Percentiles rank a stretch among this genome's conserved stretches.
These are phyloP conservation scores for Calidris pygmaea DNA, from an alignment of 2,113 vertebrate species.

Conservation along the genomic window DNA sequence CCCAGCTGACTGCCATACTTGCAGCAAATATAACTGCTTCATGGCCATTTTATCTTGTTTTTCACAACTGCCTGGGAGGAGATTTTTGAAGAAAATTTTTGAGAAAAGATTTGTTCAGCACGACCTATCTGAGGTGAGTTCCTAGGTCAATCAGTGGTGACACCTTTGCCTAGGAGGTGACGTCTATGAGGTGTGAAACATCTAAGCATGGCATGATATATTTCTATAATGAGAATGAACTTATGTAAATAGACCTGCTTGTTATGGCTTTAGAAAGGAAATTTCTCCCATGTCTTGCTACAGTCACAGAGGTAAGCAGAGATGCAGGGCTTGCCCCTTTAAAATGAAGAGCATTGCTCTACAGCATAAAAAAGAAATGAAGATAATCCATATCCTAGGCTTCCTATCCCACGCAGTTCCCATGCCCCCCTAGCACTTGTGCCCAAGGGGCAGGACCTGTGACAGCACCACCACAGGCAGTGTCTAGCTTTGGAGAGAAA, in stretches of 20 bases:
- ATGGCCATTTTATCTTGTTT: background rate
- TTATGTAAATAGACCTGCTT: background rate
- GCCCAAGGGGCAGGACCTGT: background rate
- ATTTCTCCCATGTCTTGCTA: background rate
- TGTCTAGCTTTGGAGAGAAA: background rate
- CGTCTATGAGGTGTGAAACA: background rate
- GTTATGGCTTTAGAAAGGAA: background rate
- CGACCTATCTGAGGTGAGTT: background rate
- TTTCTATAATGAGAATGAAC: background rate
- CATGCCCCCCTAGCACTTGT: background rate
- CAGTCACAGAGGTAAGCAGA: background rate
- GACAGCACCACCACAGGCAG: accelerated
- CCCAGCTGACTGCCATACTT: background rate
- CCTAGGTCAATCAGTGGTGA: background rate
- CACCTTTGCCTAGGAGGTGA: background rate
- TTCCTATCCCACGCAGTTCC: background rate
- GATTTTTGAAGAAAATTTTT: background rate
- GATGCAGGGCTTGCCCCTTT: background rate
- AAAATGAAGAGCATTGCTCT: background rate
- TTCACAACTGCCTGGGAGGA: background rate
- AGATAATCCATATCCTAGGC: background rate
- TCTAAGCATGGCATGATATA: background rate
- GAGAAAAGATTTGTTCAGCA: background rate
- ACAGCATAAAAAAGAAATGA: accelerated
- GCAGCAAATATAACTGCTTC: background rate